Base-by-base conservation (phyloP, 2,113 vertebrate genomes). In the Peromyscus leucopus region DNA sequence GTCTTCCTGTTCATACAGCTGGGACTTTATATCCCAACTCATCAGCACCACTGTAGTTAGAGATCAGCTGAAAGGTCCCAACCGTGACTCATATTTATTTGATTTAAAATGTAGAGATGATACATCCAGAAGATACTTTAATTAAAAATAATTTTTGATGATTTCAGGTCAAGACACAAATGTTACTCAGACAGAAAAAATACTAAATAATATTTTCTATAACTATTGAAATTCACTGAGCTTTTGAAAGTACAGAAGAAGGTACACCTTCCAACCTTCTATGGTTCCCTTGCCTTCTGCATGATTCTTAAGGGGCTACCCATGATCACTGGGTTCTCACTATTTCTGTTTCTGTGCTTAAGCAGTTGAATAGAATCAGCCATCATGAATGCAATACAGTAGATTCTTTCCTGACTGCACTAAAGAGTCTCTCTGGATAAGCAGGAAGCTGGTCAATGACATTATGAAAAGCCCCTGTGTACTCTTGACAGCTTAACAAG, bases 291-390 rank as follows among this genome's bases (percentile, higher is more conserved):
- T 98, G 84, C 94, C 79, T 96, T 97, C 71, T 55, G 57, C 2
- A 19, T 83, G 51, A 57, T 78, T 65, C 87, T 87, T 97, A 95
- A 91, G 82, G 48, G 89, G 88, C 88, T 92, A 11, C 69, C 93
- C 93, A 57, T 96, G 72, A 78, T 75, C 97, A 97, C 0, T 5
- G 88, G 96, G 96, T 93, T 98, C 55, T 31, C 75, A n/a, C 72
- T 42, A 72, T 95, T 96, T 96, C 94, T 98, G 96, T 95, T 88
- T 93, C 91, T 55, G 80, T 97, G 55, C 97, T 98, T 98, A 96
- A 57, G 69, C 96, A 84, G 82, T 88, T 98, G 97, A 98, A 85
- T 79, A 95, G 91, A 59, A 90, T 61, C 57, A 91, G 93, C 72
- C 93, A 95, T 85, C 97, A 98, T 98, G 96, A 98, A 98, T 97